A percentile compares a stretch with the other conserved stretches of the same genome.
phyloP scores from a whole-genome alignment of 2,797 vertebrate genomes.

The Darevskia mixta region DNA sequence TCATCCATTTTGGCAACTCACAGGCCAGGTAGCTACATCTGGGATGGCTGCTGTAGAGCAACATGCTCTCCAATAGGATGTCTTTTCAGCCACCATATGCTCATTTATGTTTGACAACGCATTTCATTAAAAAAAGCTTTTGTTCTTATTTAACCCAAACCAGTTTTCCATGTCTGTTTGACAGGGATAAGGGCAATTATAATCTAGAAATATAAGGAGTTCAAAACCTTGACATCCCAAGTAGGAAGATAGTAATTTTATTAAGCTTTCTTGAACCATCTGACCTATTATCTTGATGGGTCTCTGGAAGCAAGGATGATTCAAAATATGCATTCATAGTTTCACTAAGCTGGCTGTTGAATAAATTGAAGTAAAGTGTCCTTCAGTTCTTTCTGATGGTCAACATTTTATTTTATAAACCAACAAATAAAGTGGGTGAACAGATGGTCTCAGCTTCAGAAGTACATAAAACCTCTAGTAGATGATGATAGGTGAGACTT shows the following conservation, averaged over 20 bases:
- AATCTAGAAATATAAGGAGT: neutral
- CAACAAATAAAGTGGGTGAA: neutral
- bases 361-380: neutral
- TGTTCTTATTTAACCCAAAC: neutral
- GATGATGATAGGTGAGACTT: constrained; percentile 7
- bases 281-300: neutral
- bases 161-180: neutral
- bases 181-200: neutral
- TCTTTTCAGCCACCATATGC: neutral
- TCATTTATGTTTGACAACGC: neutral
- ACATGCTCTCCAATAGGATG: neutral
- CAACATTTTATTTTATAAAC: neutral
- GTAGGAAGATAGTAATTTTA: neutral
- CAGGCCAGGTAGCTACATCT: neutral
- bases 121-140: neutral
- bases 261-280: too few relatives aligned
- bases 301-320: neutral
- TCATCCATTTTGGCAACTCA: neutral
- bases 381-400: neutral
- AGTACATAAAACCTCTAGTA: accelerated
- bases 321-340: neutral
- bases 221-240: neutral
- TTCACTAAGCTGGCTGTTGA: neutral
- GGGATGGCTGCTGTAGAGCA: neutral
- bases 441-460: neutral